Percentiles rank a stretch among this genome's conserved stretches.
Conservation (phyloP, 2,797 vertebrate genomes). For the Gymnoscopelus braueri region DNA sequence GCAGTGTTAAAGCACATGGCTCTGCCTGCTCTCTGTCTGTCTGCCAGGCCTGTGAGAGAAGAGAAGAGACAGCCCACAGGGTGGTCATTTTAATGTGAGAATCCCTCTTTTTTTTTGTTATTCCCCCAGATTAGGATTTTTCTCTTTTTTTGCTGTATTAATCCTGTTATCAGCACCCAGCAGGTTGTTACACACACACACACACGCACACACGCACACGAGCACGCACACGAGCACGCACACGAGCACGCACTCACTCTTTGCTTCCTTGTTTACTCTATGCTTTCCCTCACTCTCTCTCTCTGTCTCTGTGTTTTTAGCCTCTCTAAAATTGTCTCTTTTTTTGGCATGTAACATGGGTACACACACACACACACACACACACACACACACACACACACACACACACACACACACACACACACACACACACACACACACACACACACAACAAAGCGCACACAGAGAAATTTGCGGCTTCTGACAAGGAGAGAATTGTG, state of each 20-base stretch:
- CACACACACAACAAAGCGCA: constrained; percentile 29
- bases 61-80: constrained; percentile 84
- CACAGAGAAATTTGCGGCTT: constrained; percentile 83
- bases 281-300: too few relatives aligned
- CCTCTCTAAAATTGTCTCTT: constrained; percentile 11
- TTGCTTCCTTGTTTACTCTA: too few relatives aligned
- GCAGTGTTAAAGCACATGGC: constrained; percentile 76
- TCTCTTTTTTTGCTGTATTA: constrained; percentile 92
- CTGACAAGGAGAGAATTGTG: constrained; percentile 81
- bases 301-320: background rate
- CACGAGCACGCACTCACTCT: background rate
- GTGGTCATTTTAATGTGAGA: constrained; percentile 93
- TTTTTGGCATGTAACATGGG: constrained; percentile 67
- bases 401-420: constrained; percentile 46
- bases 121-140: constrained; percentile 96
- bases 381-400: constrained; percentile 36
- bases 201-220: constrained; percentile 50
- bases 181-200: constrained; percentile 88
- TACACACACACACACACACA: constrained; percentile 56
- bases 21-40: constrained; percentile 68
- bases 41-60: constrained; percentile 83
- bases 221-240: background rate
- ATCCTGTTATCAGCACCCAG: constrained; percentile 99
- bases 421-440: constrained; percentile 26
- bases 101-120: constrained; percentile 88